phyloP scores from a whole-genome alignment of 2,113 vertebrate genomes.

The Turdus rufiventris region DNA sequence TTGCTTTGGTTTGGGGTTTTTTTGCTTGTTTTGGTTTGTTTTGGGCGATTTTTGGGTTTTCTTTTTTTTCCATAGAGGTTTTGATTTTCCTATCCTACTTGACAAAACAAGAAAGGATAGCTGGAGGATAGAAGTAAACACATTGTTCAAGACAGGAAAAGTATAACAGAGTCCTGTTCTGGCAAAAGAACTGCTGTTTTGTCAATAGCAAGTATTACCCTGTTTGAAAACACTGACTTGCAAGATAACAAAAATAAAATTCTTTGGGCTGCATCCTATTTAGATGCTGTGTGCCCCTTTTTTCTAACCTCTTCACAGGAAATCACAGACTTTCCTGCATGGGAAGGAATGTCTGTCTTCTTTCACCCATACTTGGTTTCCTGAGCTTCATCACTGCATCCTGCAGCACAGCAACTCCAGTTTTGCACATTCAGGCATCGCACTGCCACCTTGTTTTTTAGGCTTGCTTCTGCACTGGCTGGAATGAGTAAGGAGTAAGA shows the following conservation, averaged over 20 bases:
- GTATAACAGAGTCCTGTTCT: neutral
- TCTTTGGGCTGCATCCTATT: neutral
- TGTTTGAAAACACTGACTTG: neutral
- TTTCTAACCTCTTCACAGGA: neutral
- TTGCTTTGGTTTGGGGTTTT: neutral
- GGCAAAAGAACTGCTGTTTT: neutral
- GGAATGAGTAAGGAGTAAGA: neutral
- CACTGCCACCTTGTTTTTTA: neutral
- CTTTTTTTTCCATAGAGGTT: neutral
- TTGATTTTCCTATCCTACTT: neutral
- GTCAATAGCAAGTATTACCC: neutral
- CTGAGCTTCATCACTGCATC: neutral
- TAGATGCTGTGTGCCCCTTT: neutral
- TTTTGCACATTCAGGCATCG: neutral
- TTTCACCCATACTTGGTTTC: neutral
- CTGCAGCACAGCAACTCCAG: neutral
- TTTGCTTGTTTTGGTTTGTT: neutral
- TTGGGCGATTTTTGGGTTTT: neutral
- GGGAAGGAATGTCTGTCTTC: neutral
- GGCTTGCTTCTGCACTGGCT: rapidly evolving
- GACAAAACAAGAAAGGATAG: conserved; percentile 56
- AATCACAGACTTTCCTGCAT: neutral
- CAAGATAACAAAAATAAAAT: neutral
- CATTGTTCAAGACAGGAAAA: conserved; percentile 43
- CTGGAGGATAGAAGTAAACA: conserved; percentile 31